These are phyloP conservation scores for Dreissena polymorpha DNA, from an alignment of 1,140 invertebrate genomes.

Conservation along the genomic window DNA sequence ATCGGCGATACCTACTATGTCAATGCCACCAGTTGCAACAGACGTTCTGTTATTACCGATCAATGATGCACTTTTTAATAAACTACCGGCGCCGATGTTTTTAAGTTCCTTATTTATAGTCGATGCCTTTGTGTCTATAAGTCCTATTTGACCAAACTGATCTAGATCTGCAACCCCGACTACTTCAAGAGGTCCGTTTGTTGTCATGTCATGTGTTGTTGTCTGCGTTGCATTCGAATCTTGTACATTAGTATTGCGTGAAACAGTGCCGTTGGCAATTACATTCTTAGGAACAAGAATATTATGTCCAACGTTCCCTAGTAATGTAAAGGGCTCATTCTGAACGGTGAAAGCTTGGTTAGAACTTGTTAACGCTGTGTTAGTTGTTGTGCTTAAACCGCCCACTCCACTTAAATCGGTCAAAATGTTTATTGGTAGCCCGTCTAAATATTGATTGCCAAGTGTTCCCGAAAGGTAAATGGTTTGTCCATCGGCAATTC, in stretches of 20 bases:
- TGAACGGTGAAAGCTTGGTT: neutral
- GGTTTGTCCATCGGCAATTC: slow-evolving; percentile 29
- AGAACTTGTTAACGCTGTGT: neutral
- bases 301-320: slow-evolving; percentile 42
- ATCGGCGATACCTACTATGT: slow-evolving; percentile 6
- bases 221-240: too few species aligned
- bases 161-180: too few species aligned
- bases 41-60: too few species aligned
- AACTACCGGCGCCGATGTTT: neutral
- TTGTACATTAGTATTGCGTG: too few species aligned
- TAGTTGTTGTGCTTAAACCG: neutral
- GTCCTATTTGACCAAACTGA: too few species aligned
- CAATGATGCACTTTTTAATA: too few species aligned
- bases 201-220: too few species aligned
- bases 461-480: slow-evolving; percentile 30
- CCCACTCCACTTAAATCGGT: too few species aligned
- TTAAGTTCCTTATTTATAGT: neutral
- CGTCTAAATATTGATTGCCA: slow-evolving; percentile 13
- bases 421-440: slow-evolving; percentile 1
- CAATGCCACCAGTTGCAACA: slow-evolving; percentile 1
- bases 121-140: neutral
- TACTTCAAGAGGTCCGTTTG: too few species aligned
- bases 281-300: neutral
- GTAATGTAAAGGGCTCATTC: slow-evolving; percentile 44
- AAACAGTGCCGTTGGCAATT: too few species aligned